These are phyloP conservation scores for Peromyscus californicus DNA, from an alignment of 2,113 vertebrate species.

Conservation along the genomic window DNA sequence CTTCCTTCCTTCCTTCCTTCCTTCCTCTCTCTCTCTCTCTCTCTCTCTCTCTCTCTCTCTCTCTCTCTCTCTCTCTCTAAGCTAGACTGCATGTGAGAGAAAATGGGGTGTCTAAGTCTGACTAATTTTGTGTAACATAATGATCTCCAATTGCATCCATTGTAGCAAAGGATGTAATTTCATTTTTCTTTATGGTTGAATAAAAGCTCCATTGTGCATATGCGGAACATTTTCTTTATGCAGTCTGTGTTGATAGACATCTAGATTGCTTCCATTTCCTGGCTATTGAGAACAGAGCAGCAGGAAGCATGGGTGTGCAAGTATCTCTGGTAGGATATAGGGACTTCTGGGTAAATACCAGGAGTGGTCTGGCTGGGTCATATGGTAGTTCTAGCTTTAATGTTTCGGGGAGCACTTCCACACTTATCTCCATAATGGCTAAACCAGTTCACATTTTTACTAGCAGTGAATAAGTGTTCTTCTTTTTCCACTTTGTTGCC, in stretches of 20 bases:
- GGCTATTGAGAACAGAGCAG: background rate
- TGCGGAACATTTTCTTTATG: background rate
- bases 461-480: background rate
- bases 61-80: background rate
- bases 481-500: too few relatives aligned
- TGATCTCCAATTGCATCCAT: background rate
- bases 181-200: background rate
- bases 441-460: background rate
- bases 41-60: too few relatives aligned
- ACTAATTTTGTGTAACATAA: slow-evolving; percentile 6
- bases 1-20: too few relatives aligned
- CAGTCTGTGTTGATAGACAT: background rate
- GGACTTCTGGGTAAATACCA: background rate
- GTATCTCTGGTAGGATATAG: background rate
- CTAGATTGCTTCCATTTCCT: background rate
- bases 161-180: background rate
- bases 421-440: background rate
- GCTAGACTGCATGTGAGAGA: background rate
- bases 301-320: background rate
- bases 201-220: background rate
- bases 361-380: background rate
- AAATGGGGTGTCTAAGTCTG: background rate
- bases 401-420: background rate
- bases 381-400: background rate
- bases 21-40: background rate